phyloP scores from a whole-genome alignment of 2,888 invertebrate genomes.

The Lasioglossum vierecki region DNA sequence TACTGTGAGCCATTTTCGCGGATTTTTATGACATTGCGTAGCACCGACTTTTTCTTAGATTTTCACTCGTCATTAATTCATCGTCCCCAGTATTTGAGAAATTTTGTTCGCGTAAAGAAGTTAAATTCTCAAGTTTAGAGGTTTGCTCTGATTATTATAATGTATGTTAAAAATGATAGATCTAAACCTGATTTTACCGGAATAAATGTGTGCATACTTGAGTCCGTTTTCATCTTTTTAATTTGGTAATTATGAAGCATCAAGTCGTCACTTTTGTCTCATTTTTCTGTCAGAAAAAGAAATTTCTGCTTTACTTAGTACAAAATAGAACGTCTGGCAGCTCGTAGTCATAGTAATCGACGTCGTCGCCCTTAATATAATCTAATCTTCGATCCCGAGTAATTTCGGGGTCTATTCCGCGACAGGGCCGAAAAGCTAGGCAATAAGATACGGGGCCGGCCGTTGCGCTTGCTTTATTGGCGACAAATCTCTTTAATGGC shows the following conservation, averaged over 20 bases:
- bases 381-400: conserved; percentile 73
- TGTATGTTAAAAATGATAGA: no score
- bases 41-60: not conserved
- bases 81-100: no score
- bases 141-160: no score
- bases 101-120: no score
- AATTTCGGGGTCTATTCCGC: conserved; percentile 62
- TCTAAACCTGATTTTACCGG: no score
- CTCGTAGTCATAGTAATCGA: not conserved
- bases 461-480: conserved; percentile 66
- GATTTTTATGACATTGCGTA: not conserved
- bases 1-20: not conserved
- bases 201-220: no score
- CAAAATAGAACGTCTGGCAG: conserved; percentile 28
- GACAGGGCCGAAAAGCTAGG: conserved; percentile 53
- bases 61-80: not conserved
- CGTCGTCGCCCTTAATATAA: conserved; percentile 69
- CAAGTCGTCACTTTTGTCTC: no score
- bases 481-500: conserved; percentile 67
- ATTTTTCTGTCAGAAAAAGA: no score
- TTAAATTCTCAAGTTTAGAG: no score
- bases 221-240: no score
- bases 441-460: conserved; percentile 56
- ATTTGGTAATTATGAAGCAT: no score
- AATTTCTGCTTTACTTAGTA: not conserved